Conservation (phyloP, 1,140 invertebrate species). For the Gryllus bimaculatus region DNA sequence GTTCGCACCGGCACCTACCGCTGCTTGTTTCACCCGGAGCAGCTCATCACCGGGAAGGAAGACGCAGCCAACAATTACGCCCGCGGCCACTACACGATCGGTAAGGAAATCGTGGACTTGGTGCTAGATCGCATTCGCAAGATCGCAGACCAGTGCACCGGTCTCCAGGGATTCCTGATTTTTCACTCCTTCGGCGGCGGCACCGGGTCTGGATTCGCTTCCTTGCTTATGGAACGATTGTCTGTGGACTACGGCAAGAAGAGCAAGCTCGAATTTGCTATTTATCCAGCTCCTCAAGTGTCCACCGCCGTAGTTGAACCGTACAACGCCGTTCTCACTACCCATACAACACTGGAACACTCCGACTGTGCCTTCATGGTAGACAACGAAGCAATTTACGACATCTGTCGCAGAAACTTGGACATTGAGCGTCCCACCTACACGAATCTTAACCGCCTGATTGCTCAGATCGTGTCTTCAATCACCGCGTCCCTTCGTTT, state of each 20-base stretch:
- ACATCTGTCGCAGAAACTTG: conserved; percentile 80
- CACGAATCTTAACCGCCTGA: conserved; percentile 42
- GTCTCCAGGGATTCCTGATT: conserved; percentile 67
- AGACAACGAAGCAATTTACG: conserved; percentile 84
- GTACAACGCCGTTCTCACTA: conserved; percentile 54
- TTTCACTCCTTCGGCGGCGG: conserved; percentile 63
- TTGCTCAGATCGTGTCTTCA: conserved; percentile 49
- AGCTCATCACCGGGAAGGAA: conserved; percentile 74
- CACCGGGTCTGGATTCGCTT: conserved; percentile 57
- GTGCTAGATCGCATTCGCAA: conserved; percentile 57
- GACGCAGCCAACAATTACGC: conserved; percentile 86
- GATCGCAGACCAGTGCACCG: conserved; percentile 63
- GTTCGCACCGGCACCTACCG: conserved; percentile 73
- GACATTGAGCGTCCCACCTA: conserved; percentile 53
- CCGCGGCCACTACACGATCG: conserved; percentile 83
- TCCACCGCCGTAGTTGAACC: conserved; percentile 59
- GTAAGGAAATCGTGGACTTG: conserved; percentile 74
- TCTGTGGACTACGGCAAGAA: conserved; percentile 53
- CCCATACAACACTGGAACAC: conserved; percentile 64
- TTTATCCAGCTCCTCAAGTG: conserved; percentile 66
- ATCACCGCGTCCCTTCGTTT: conserved; percentile 52
- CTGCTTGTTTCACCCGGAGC: conserved; percentile 69
- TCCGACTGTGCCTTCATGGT: conserved; percentile 85
- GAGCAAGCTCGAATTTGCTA: conserved; percentile 27
- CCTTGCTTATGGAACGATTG: conserved; percentile 51